These are phyloP conservation scores for Gryllus bimaculatus DNA, from an alignment of 1,140 invertebrate genomes.

Conservation along the genomic window DNA sequence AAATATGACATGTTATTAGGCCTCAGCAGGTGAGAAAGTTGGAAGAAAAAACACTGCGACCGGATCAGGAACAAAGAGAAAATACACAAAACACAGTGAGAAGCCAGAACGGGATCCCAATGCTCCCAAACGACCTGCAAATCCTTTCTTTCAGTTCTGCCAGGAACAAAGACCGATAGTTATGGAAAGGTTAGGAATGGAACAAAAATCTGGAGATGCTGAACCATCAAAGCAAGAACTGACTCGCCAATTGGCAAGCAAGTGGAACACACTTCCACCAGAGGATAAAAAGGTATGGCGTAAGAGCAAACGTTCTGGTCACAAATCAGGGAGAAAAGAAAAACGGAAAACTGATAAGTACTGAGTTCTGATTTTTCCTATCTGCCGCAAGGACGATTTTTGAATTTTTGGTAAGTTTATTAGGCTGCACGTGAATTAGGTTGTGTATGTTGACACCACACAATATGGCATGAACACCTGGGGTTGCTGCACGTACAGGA, in stretches of 20 bases:
- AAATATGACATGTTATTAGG: background rate
- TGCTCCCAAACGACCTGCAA: conserved; percentile 66
- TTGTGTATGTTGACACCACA: background rate
- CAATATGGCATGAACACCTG: no score
- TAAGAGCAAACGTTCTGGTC: background rate
- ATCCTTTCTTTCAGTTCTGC: conserved; percentile 73
- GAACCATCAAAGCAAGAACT: conserved; percentile 65
- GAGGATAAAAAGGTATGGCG: conserved; percentile 55
- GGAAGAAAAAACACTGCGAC: conserved; percentile 22
- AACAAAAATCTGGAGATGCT: conserved; percentile 44
- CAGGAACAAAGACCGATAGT: conserved; percentile 62
- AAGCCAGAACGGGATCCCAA: conserved; percentile 58
- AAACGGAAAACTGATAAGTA: background rate
- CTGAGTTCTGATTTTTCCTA: background rate
- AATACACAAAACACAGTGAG: conserved; percentile 35
- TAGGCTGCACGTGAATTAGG: background rate
- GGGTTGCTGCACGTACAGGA: no score
- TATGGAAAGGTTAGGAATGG: conserved; percentile 43
- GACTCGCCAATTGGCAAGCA: conserved; percentile 58
- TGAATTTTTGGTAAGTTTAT: background rate
- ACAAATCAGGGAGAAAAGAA: background rate
- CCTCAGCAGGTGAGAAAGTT: background rate
- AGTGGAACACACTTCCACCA: conserved; percentile 58
- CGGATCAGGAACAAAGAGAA: conserved; percentile 36
- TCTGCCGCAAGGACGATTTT: background rate